Evolutionary conservation across 1,140 invertebrate genomes (phyloP), one percentile per base, ranked within the genome.

Genomic region (Drosophila azteca): DNA sequence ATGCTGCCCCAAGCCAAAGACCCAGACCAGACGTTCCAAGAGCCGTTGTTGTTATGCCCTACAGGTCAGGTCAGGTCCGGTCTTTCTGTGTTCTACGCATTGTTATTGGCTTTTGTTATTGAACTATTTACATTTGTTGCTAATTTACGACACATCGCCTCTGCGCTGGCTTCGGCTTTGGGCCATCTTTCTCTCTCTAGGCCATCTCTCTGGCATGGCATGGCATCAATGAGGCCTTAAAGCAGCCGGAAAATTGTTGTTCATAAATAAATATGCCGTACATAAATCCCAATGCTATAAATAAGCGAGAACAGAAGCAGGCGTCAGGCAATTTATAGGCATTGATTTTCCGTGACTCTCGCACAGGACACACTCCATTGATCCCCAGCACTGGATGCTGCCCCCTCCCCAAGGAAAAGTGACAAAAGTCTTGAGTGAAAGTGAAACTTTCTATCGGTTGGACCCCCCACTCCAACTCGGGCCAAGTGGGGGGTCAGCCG

Each of bases 101-200:
- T 50, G 54, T 17, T 46, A 64, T 79, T 69, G 61, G 60, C 49
- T 54, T 74, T 88, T 88, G 83, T 88, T 88, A 88, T 88, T 88
- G 83, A 88, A 88, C 83, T 88, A 88, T 88, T 88, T 88, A 88
- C 84, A 88, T 88, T 88, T 88, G 83, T 88, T 88, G 83, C 60
- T 89, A 88, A 88, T 88, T 88, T 88, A 88, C 79, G 83, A 88
- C 66, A 39, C 35, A 39, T 39, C 3, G 35, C 35, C 35, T 39
- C 35, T 39, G 35, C 11, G 24, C 4, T 5, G 9, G 9, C 31
- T 31, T 9, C 8, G 31, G 31, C 31, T 31, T 31, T 8, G 31
- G 41, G 24, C n/a, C 20, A 6, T 29, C 53, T 67, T 43, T 22
- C 55, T n/a, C n/a, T n/a, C n/a, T n/a, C n/a, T n/a, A n/a, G 41